Percentiles rank a stretch among this genome's conserved stretches.
These are phyloP conservation scores for Tachina fera DNA, from an alignment of 2,888 invertebrate genomes.

Conservation along the genomic window DNA sequence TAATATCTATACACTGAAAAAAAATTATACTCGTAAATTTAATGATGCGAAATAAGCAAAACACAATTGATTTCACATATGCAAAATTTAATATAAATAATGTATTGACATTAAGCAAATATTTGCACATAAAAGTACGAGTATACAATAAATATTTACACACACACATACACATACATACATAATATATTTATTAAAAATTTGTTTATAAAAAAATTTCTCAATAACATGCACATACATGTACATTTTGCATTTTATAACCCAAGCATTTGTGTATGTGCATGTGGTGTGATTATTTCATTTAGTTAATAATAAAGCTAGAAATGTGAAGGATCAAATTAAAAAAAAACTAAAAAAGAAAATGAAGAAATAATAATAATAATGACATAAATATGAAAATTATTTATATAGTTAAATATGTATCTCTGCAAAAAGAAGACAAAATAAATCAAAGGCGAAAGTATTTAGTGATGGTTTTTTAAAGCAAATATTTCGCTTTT, in stretches of 20 bases:
- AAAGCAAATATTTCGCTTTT: conserved; percentile 81
- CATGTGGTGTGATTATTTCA: conserved; percentile 27
- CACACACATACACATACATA: conserved; percentile 30
- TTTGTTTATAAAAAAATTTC: conserved; percentile 49
- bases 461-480: conserved; percentile 80
- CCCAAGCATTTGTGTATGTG: not conserved
- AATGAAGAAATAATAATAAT: conserved; percentile 15
- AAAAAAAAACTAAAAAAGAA: conserved; percentile 22
- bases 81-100: not conserved
- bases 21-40: conserved; percentile 18
- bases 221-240: conserved; percentile 15
- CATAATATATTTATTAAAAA: conserved; percentile 47
- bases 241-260: not conserved
- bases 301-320: conserved; percentile 53
- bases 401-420: conserved; percentile 69
- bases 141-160: conserved; percentile 40
- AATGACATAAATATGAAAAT: conserved; percentile 20
- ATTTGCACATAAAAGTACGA: not conserved
- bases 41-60: not conserved
- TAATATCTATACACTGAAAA: conserved; percentile 44
- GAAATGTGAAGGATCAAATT: conserved; percentile 75
- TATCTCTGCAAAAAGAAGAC: conserved; percentile 61
- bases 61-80: not conserved
- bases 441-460: conserved; percentile 76
- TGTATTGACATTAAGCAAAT: conserved; percentile 18